Conservation (phyloP, 2,888 invertebrate species). For the Rutpela maculata region DNA sequence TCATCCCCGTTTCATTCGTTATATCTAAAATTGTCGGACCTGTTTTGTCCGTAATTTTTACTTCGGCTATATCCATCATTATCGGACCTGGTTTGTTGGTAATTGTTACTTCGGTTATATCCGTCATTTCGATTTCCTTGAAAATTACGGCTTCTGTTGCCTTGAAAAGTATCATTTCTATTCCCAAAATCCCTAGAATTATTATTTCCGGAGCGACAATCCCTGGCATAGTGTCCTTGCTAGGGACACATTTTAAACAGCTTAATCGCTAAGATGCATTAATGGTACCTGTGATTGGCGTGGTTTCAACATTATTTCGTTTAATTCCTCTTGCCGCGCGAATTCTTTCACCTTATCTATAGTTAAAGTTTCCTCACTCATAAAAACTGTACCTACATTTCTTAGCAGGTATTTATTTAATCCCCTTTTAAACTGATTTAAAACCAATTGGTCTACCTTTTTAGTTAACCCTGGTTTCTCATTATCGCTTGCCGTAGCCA, state of each 20-base stretch:
- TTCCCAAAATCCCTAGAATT: neutral
- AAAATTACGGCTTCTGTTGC: neutral
- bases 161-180: neutral
- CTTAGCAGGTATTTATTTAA: slow-evolving; percentile 22
- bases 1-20: no score
- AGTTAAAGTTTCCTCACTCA: neutral
- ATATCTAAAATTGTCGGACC: no score
- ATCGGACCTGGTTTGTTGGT: neutral
- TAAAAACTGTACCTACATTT: slow-evolving; percentile 7
- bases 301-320: neutral
- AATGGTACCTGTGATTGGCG: neutral
- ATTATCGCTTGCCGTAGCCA: neutral
- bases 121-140: neutral
- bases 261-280: neutral
- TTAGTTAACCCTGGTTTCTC: slow-evolving; percentile 28
- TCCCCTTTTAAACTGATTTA: slow-evolving; percentile 44
- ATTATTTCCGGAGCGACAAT: neutral
- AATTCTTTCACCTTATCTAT: slow-evolving; percentile 17
- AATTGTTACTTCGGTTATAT: neutral
- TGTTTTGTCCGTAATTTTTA: neutral
- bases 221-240: neutral
- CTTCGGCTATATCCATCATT: neutral
- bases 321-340: neutral
- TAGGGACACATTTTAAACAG: slow-evolving; percentile 9
- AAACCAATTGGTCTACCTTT: slow-evolving; percentile 20